Evolutionary conservation across 2,797 vertebrate genomes (phyloP).

Genomic region (Lerista edwardsae): DNA sequence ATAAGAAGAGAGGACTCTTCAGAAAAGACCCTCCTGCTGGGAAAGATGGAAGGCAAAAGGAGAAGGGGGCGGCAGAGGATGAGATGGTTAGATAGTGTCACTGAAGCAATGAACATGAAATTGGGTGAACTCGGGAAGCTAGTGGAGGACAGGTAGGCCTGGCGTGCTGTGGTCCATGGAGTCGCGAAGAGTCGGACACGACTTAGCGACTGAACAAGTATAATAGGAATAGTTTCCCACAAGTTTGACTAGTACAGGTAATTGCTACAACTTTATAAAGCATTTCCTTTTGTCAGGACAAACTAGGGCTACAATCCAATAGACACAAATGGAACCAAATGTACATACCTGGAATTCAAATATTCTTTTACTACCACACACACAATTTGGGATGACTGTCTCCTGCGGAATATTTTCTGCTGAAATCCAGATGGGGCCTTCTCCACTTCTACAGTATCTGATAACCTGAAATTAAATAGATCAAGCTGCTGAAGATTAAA

Average conservation of each 20-base stretch:
- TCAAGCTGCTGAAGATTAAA: background rate
- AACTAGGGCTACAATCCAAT: background rate
- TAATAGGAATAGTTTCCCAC: background rate
- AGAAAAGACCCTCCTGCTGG: too few relatives aligned
- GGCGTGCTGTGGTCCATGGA: too few relatives aligned
- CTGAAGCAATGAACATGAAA: too few relatives aligned
- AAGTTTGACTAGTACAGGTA: background rate
- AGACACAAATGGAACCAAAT: background rate
- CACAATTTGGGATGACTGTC: conserved; percentile 86
- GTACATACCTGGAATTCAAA: conserved; percentile 95
- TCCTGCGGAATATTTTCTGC: conserved; percentile 83
- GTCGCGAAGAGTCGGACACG: too few relatives aligned
- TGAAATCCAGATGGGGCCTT: conserved; percentile 90
- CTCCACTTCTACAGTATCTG: conserved; percentile 88
- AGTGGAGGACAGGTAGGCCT: too few relatives aligned
- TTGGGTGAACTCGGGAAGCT: too few relatives aligned
- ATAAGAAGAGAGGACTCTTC: too few relatives aligned
- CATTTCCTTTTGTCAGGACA: background rate
- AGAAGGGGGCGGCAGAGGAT: too few relatives aligned
- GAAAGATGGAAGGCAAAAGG: too few relatives aligned
- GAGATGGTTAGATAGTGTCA: too few relatives aligned
- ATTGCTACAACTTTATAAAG: too few relatives aligned
- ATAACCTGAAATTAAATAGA: conserved; percentile 82
- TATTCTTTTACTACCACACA: conserved; percentile 87
- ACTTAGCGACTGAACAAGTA: too few relatives aligned